Base-by-base conservation (phyloP, 2,113 vertebrate genomes). In the Rousettus leschenaultii region DNA sequence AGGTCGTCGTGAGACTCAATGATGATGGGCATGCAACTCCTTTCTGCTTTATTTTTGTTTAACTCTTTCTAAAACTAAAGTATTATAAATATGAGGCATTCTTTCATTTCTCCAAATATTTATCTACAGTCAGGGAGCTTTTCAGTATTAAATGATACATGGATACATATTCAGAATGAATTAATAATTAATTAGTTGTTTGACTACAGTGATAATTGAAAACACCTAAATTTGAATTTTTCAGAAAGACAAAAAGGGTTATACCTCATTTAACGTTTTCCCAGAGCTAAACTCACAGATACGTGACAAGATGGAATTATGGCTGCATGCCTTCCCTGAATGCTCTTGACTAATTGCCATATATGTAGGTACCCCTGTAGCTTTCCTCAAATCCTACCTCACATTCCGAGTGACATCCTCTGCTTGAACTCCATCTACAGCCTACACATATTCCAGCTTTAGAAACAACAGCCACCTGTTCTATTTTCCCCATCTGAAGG, bases 401-500 rank as follows among this genome's bases (percentile, higher is more conserved):
- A 71, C 3, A 40, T 95, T 97, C 78, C 21, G 30, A 89, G 75
- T 96, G 87, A 61, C 87, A 92, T 92, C 87, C 95, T 95, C 75
- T 95, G 88, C 85, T 96, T 95, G 94, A 95, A 80, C 82, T 92
- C 87, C 48, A 82, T 82, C 66, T 94, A 92, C 71, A 96, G 65
- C 88, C 94, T 84, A 93, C 86, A 95, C 53, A 71, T 53, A 90
- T 66, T 93, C 89, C 71, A 94, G 89, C 86, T 94, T 93, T 97
- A 94, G 77, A 92, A 95, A 87, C 79, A 95, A 45, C 24, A 74
- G 84, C 93, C 90, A 95, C 91, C 96, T 97, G 90, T 93, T 97
- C 83, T 75, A 9, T 93, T 83, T 88, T 86, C 48, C 24, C 59
- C 53, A 91, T 87, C 85, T 90, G 65, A 90, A 91, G 51, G 66